Base-by-base conservation (phyloP, 2,113 vertebrate species). In the Corythornis vintsioides region DNA sequence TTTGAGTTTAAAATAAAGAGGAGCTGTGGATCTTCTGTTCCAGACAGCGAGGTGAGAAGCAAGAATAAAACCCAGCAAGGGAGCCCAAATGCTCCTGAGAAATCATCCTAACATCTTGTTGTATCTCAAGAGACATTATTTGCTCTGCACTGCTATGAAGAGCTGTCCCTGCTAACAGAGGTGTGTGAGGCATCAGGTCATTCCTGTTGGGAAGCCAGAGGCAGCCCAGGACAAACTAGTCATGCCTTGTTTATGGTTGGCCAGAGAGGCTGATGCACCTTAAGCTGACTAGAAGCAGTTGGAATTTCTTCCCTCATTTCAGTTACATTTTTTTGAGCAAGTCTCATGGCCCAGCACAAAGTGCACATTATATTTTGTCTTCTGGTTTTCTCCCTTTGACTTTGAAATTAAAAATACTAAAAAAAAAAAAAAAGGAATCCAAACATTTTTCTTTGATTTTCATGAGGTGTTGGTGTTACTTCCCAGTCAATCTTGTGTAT, bases 401-500 rank as follows among this genome's bases (percentile, higher is more conserved):
- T 91, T 89, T 66, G 63, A 89, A 92, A 79, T 61, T 12, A 91
- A 65, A 91, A 83, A 59, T 76, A 11, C 50, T 53, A 74, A 82
- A 70, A 73, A 73, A 57, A 64, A 82, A 73, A 57, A 64, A 15
- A 0, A 4, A 91, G 75, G 63, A 65, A 73, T 43, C 47, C 43
- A 83, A 95, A 70, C 10, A 42, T 77, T 94, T 89, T 29, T 47
- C 60, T 94, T 83, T 74, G 56, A 89, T 83, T 95, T 94, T 94
- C 88, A 86, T 74, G 92, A 96, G 93, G 85, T 91, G 92, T 71
- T 88, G 72, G 75, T 93, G 90, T 77, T 95, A 94, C 75, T 92
- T 83, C 83, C 67, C 90, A 92, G 84, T 76, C 89, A 89, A 64
- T 70, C 72, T 64, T 77, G 19, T 66, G 59, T 63, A 66, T 42